Base-by-base conservation (phyloP, 2,797 vertebrate species). In the Arnoldichthys spilopterus region DNA sequence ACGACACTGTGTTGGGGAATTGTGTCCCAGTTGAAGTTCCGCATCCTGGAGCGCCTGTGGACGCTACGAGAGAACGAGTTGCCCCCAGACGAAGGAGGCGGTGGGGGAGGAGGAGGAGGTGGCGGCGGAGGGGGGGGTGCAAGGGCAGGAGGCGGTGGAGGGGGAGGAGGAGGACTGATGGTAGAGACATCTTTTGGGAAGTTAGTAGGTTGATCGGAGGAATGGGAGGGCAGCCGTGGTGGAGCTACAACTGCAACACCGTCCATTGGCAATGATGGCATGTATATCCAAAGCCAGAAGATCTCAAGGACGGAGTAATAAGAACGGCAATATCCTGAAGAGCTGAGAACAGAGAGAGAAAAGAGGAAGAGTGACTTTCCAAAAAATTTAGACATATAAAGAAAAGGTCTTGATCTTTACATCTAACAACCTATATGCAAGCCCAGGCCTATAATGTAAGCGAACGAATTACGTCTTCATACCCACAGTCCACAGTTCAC, bases 11-110 rank as follows among this genome's bases (percentile, higher is more conserved):
- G 92, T 53, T 83, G 90, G n/a, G 95, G 94, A 59, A 96, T 89
- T 15, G 94, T 88, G 53, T 94, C 94, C 95, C 94, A 95, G 89
- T 95, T 95, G 32, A 95, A 91, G 85, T 91, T 94, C 32, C 95
- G 94, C 92, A 96, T 82, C 72, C 74, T 94, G 54, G 94, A 94
- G 26, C 88, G 86, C 1, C 88, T 88, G n/a, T 88, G 87, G 53
- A 76, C 77, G 43, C 81, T 74, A 9, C 83, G 62, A 30, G 87
- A 80, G 22, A 88, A 82, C 9, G 87, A 82, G 8, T 79, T 71
- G 2, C 59, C 54, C 5, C 79, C 78, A 7, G 15, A 22, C 4
- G 30, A 22, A 1, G 83, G 82, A 0, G 73, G 78, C 0, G 13
- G 83, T 1, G 67, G 15, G 4, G 68, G 26, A 1, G 84, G 28